Conservation (phyloP, 30 jellyfish, hydroid and myxozoan species). For the Turritopsis dohrnii region DNA sequence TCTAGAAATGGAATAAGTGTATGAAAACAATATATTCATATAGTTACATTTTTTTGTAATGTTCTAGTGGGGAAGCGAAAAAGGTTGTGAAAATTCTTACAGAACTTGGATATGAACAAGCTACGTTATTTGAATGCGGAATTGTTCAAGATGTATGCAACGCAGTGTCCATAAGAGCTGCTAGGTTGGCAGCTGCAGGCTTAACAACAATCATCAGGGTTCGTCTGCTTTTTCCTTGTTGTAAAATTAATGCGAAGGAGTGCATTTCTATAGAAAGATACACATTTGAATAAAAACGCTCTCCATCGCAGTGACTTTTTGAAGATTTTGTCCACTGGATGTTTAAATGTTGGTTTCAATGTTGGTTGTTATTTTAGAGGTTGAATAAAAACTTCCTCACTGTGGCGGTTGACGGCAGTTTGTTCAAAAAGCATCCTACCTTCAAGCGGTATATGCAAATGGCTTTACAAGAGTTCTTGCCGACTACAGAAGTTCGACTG, state of each 20-base stretch:
- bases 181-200: constrained; percentile 99
- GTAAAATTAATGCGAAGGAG: too few relatives aligned
- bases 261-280: too few relatives aligned
- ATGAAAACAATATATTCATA: too few relatives aligned
- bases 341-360: background rate
- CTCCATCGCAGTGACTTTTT: too few relatives aligned
- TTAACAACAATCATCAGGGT: constrained; percentile 88
- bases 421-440: constrained; percentile 92
- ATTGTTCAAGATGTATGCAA: constrained; percentile 88
- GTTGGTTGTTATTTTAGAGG: constrained; percentile 48
- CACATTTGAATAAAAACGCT: too few relatives aligned
- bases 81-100: constrained; percentile 53
- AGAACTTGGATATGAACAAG: constrained; percentile 69
- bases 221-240: constrained; percentile 18
- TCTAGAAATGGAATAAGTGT: too few relatives aligned
- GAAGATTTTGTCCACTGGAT: background rate
- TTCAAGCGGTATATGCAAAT: constrained; percentile 86
- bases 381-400: constrained; percentile 52
- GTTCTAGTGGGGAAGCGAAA: constrained; percentile 82
- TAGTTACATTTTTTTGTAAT: too few relatives aligned
- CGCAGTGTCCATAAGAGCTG: constrained; percentile 90
- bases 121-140: constrained; percentile 68
- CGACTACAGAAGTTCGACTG: constrained; percentile 60
- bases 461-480: constrained; percentile 72
- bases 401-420: constrained; percentile 92